Evolutionary conservation across 2,888 invertebrate genomes (phyloP).

Genomic region (Rotaria socialis): DNA sequence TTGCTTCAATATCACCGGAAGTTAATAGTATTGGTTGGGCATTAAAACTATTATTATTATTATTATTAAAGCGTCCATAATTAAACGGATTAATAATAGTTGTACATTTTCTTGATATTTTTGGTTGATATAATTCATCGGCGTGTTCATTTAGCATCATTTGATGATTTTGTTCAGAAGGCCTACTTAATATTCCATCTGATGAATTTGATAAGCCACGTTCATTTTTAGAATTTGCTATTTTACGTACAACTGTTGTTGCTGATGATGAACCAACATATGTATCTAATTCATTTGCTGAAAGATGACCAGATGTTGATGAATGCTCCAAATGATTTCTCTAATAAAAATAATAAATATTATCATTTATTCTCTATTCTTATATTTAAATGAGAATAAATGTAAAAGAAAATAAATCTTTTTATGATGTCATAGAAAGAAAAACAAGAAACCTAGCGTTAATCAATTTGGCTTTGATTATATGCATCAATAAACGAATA

Average conservation of each 20-base stretch:
- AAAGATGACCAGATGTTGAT: background rate
- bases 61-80: background rate
- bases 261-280: background rate
- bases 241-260: background rate
- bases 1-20: conserved; percentile 33
- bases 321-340: background rate
- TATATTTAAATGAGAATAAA: too few species aligned
- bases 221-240: background rate
- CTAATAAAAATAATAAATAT: conserved; percentile 13
- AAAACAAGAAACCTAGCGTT: too few species aligned
- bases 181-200: background rate
- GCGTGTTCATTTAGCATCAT: background rate
- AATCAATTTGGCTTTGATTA: background rate
- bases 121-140: background rate
- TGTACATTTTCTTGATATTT: background rate
- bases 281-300: background rate
- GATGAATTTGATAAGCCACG: background rate
- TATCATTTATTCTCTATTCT: background rate
- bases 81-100: background rate
- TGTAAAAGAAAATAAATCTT: too few species aligned
- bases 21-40: background rate
- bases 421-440: too few species aligned
- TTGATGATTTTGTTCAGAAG: background rate
- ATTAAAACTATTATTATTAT: background rate
- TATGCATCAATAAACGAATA: background rate